Conservation (phyloP, 2,113 vertebrate genomes). For the Dicerorhinus sumatrensis region DNA sequence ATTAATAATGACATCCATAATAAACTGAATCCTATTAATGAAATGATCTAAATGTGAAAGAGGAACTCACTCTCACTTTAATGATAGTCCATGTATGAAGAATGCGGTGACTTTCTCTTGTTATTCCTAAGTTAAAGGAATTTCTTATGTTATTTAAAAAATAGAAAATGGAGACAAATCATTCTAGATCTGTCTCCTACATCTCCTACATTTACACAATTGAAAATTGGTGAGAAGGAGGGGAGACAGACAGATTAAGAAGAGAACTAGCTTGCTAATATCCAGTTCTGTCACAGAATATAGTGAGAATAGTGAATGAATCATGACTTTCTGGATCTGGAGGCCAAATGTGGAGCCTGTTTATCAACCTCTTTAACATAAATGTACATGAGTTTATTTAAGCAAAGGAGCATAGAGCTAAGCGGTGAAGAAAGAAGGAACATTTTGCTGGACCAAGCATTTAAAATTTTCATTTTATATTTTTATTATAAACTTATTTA, state of each 20-base stretch:
- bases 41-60: background rate
- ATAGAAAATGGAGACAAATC: background rate
- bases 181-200: background rate
- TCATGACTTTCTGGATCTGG: background rate
- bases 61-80: background rate
- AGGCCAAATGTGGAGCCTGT: background rate
- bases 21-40: background rate
- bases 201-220: background rate
- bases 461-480: background rate
- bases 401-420: background rate
- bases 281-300: background rate
- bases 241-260: background rate
- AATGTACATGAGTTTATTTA: background rate
- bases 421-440: background rate
- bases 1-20: background rate
- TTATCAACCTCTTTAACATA: background rate
- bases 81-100: background rate
- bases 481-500: background rate
- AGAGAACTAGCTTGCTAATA: background rate
- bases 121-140: background rate
- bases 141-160: background rate
- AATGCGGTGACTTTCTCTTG: background rate
- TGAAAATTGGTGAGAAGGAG: background rate
- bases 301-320: background rate
- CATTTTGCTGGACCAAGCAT: background rate